phyloP scores from a whole-genome alignment of 2,888 invertebrate genomes.

The Brassicogethes aeneus region DNA sequence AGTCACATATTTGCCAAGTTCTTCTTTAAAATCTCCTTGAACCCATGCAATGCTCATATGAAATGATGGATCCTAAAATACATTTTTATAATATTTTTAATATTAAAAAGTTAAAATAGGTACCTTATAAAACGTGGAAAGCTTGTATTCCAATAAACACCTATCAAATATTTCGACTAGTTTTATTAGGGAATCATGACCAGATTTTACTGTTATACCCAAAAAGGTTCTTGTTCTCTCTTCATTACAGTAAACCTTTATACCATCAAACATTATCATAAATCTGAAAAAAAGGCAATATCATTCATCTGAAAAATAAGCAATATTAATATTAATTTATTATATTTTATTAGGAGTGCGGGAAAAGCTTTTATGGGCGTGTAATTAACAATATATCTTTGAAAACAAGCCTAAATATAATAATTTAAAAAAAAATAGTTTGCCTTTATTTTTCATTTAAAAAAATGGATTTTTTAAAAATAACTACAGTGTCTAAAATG shows the following conservation, averaged over 20 bases:
- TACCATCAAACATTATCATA: conserved; percentile 48
- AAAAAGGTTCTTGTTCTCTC: conserved; percentile 78
- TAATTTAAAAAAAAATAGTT: no score
- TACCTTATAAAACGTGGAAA: conserved; percentile 72
- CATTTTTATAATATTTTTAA: conserved; percentile 9
- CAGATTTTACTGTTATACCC: conserved; percentile 55
- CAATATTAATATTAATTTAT: no score
- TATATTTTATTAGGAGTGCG: no score
- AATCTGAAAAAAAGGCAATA: conserved; percentile 42
- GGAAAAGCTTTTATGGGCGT: no score
- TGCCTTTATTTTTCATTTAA: no score
- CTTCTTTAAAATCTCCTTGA: conserved; percentile 53
- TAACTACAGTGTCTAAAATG: no score
- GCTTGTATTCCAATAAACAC: conserved; percentile 62
- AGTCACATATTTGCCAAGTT: conserved; percentile 43
- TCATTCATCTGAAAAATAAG: conserved; percentile 4
- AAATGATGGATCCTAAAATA: conserved; percentile 68
- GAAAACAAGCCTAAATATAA: no score
- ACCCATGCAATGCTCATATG: conserved; percentile 81
- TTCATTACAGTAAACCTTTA: conserved; percentile 75
- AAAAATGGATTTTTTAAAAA: no score
- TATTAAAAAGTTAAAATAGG: conserved; percentile 17
- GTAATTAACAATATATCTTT: no score
- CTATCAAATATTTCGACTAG: conserved; percentile 55
- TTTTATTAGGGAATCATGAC: conserved; percentile 47